Base-by-base conservation (phyloP, 2,113 vertebrate genomes). In the Cnemophilus loriae region DNA sequence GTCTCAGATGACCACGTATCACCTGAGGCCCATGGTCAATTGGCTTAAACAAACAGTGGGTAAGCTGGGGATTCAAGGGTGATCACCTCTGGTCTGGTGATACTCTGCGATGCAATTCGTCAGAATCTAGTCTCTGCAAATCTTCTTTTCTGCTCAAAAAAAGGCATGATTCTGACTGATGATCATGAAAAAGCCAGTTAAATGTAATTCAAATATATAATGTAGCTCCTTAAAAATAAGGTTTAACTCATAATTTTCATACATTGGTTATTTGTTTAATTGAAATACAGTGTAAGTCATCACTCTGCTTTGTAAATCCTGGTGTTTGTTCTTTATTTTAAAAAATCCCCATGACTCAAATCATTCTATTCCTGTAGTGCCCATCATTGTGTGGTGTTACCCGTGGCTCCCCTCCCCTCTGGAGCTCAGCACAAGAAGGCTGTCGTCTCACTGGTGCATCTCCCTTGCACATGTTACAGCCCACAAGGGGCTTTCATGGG, bases 391-490 rank as follows among this genome's bases (percentile, higher is more conserved):
- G 6, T 18, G 63, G 11, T 0, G 33, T 35, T 35, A 12, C 19
- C 11, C 6, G 0, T 4, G 67, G 46, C 39, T 94, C 47, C 35
- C 27, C 21, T 61, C 53, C 37, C 52, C 60, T 64, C 59, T n/a
- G 56, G 18, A 39, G 84, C 3, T 11, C 46, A 44, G 77, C 3
- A 3, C 33, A 50, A 65, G 56, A 9, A 32, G 33, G 57, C 17
- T 37, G 2, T 37, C 1, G 1, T 35, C 53, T 35, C 3, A 1
- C 57, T 5, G 2, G 7, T 4, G 9, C 82, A 17, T 73, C 68
- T 65, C 41, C 71, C 47, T 4, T 28, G 8, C 67, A 59, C 78
- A 74, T 65, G 53, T 86, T 90, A 12, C 65, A 91, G 19, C 80
- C 89, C 84, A 63, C 60, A 24, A 49, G 78, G 74, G 78, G 55